Conservation (phyloP, 2,888 invertebrate species). For the Hecatera dysodea region DNA sequence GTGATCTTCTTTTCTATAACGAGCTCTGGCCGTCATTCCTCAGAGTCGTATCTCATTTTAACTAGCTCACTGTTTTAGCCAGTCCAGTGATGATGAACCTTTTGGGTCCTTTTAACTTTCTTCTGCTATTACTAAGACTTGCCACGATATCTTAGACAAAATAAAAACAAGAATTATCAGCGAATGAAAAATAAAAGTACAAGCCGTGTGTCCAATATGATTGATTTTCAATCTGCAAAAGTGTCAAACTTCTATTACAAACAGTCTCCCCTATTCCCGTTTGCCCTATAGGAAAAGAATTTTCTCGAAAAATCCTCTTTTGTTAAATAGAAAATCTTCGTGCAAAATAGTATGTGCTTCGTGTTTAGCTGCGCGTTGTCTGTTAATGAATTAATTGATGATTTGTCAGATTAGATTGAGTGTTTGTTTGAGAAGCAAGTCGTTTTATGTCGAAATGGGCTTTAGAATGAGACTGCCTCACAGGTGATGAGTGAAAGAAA, state of each 20-base stretch:
- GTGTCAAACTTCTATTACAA: background rate
- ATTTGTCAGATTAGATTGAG: too few relatives aligned
- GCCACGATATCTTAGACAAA: background rate
- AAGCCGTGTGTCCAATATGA: background rate
- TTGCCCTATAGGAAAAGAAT: too few relatives aligned
- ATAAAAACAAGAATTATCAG: background rate
- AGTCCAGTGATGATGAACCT: background rate
- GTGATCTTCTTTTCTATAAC: conserved; percentile 55
- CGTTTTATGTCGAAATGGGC: too few relatives aligned
- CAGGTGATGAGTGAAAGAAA: background rate
- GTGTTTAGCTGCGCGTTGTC: too few relatives aligned
- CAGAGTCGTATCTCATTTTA: conserved; percentile 54
- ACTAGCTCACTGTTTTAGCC: conserved; percentile 47
- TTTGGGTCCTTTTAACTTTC: background rate
- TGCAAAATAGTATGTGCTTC: too few relatives aligned
- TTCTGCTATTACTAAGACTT: too few relatives aligned
- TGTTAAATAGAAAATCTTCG: too few relatives aligned
- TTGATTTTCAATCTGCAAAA: background rate
- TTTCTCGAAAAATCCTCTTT: too few relatives aligned
- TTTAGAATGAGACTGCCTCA: background rate
- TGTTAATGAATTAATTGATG: too few relatives aligned
- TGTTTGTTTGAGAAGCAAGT: background rate
- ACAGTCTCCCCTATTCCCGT: background rate
- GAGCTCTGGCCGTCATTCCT: conserved; percentile 39
- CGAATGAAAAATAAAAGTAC: too few relatives aligned